These are phyloP conservation scores for Himalopsyche kuldschensis DNA, from an alignment of 2,888 invertebrate genomes.

Conservation along the genomic window DNA sequence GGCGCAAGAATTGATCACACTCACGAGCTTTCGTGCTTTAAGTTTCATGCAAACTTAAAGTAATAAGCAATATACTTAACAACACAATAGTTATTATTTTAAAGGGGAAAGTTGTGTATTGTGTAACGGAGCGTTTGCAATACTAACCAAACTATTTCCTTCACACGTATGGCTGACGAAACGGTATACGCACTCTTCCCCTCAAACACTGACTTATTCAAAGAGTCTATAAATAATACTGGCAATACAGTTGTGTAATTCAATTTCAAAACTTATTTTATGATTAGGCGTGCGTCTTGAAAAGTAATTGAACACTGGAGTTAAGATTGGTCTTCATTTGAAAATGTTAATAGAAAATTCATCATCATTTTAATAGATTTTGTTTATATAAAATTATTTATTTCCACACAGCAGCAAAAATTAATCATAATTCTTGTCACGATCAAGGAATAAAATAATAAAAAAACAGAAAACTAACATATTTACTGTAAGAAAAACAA, in stretches of 20 bases:
- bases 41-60: background rate
- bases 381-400: no score
- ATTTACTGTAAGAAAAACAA: no score
- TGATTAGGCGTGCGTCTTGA: background rate
- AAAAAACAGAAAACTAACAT: no score
- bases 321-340: background rate
- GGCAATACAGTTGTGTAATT: conserved; percentile 30
- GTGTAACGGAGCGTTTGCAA: conserved; percentile 16
- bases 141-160: conserved; percentile 34
- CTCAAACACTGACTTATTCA: background rate
- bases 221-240: conserved; percentile 2
- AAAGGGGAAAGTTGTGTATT: conserved; percentile 33
- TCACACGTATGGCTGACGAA: conserved; percentile 11
- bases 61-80: conserved; percentile 3
- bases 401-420: no score
- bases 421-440: no score
- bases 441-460: no score
- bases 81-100: conserved; percentile 34
- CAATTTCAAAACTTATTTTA: conserved; percentile 36
- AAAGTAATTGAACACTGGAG: background rate
- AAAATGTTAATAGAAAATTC: no score
- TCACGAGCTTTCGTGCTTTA: background rate
- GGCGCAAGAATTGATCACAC: background rate
- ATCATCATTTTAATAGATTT: no score
- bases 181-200: conserved; percentile 16